A percentile compares a stretch with the other conserved stretches of the same genome.
These are phyloP conservation scores for Crotalus tigris DNA, from an alignment of 2,113 vertebrate species.

Conservation along the genomic window DNA sequence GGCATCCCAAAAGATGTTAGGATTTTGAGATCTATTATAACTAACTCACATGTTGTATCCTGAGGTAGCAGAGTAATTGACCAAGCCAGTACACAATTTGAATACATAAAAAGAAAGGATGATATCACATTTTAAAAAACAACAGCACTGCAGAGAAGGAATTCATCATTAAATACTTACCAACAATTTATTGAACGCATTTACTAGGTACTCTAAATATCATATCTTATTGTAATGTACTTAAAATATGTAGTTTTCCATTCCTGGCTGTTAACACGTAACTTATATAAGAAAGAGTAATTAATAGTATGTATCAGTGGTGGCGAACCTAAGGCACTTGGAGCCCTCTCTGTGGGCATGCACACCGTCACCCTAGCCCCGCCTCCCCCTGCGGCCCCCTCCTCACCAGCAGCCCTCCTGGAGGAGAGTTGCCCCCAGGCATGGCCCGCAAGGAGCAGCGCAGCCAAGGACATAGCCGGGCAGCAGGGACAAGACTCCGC, in stretches of 20 bases:
- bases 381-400: too few relatives aligned
- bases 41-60: not conserved
- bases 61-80: not conserved
- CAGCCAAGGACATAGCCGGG: too few relatives aligned
- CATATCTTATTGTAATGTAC: not conserved
- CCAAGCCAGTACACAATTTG: not conserved
- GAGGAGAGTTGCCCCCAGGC: too few relatives aligned
- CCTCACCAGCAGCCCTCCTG: too few relatives aligned
- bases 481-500: too few relatives aligned
- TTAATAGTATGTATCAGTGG: not conserved
- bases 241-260: not conserved
- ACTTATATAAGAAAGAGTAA: not conserved
- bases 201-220: not conserved
- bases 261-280: not conserved
- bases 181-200: not conserved
- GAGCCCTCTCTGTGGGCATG: too few relatives aligned
- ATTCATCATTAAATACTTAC: not conserved
- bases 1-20: not conserved
- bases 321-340: too few relatives aligned
- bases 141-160: not conserved
- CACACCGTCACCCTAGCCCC: too few relatives aligned
- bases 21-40: not conserved
- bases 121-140: not conserved
- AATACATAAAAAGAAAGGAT: not conserved
- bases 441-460: too few relatives aligned